A percentile compares a stretch with the other conserved stretches of the same genome.
These are phyloP conservation scores for chimpanzee (Pan troglodytes) DNA, from an alignment of 2,113 vertebrate species.

Conservation along the genomic window NHGRI_mPanTro3-v2.1_pri NC_072419.2:29656001-29656500, in stretches of 20 bases:
- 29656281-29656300: background rate
- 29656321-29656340: background rate
- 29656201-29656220: background rate
- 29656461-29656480: background rate
- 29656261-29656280: no score
- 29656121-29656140: background rate
- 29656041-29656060: background rate
- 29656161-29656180: background rate
- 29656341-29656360: no score
- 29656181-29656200: background rate
- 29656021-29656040: accelerated
- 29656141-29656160: background rate
- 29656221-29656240: background rate
- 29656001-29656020: background rate
- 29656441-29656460: background rate
- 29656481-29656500: background rate
- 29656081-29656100: background rate
- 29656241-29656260: no score
- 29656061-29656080: no score
- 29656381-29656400: background rate
- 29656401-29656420: background rate
- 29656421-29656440: background rate
- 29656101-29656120: background rate
- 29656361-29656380: background rate
- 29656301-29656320: background rate